Evolutionary conservation across 53 echinoderm and acorn worm genomes (phyloP), one percentile per base, ranked within the genome.

Genomic region (Astropecten irregularis): DNA sequence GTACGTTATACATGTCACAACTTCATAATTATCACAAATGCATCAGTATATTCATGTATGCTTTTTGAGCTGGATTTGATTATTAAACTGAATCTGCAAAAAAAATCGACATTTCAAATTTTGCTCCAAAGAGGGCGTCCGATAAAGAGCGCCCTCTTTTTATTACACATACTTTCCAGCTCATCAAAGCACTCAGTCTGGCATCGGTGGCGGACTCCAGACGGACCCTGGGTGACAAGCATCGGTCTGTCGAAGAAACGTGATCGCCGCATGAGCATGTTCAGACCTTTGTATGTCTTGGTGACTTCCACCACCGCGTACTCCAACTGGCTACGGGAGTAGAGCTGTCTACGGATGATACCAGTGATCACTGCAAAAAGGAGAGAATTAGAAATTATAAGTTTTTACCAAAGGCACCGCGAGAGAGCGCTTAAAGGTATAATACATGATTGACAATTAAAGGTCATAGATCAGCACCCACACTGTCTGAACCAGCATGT

Each of bases 341-440:
- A 42, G 0, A 91, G 6, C 63, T 86, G 77, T 58, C 83, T 66
- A 58, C 76, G 86, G 4, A 91, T 67, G 23, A 61, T 82, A 4
- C 86, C 91, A 4, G 83, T 79, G 35, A 86, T 82, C 34, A 86
- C 91, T 91, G 76, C 19, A 42, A 55, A 50, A 11, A 74, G 0
- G 32, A 72, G 29, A 28, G 38, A 54, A n/a, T n/a, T n/a, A n/a
- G n/a, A n/a, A n/a, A n/a, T n/a, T n/a, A n/a, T n/a, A n/a, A n/a
- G n/a, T n/a, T n/a, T n/a, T n/a, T n/a, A n/a, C 55, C 4, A 50
- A 49, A 52, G 4, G 25, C 9, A 14, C 9, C 33, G 25, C 25
- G 1, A 48, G 13, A 48, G 49, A 72, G 3, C 0, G 14, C 27
- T 16, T 4, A 46, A 46, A 46, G 8, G 14, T 46, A 14, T 14